These are phyloP conservation scores for Sebastes minor DNA, from an alignment of 2,797 vertebrate genomes.

Conservation along the genomic window DNA sequence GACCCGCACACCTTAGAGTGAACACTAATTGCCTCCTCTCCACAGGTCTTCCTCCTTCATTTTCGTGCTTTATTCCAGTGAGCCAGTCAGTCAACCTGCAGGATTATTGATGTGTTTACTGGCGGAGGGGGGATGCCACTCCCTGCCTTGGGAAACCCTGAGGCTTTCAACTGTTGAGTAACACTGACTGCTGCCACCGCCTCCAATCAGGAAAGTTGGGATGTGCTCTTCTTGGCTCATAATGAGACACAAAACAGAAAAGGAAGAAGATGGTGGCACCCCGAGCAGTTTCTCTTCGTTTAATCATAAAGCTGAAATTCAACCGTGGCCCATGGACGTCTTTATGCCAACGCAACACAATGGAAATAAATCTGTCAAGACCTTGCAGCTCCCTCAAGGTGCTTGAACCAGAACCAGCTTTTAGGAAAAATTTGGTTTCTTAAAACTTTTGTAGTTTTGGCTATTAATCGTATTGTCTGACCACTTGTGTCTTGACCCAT, in stretches of 20 bases:
- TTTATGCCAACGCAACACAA: slow-evolving; percentile 7
- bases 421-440: background rate
- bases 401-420: background rate
- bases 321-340: background rate
- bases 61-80: slow-evolving; percentile 41
- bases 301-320: slow-evolving; percentile 15
- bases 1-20: slow-evolving; percentile 11
- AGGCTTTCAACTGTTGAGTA: slow-evolving; percentile 68
- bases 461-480: background rate
- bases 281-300: slow-evolving; percentile 28
- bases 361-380: slow-evolving; percentile 13
- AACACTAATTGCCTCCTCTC: slow-evolving; percentile 62
- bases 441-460: background rate
- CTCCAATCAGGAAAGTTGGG: slow-evolving; percentile 42
- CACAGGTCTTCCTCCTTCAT: slow-evolving; percentile 44
- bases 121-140: slow-evolving; percentile 42
- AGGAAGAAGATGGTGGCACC: slow-evolving; percentile 11
- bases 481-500: background rate
- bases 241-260: slow-evolving; percentile 34
- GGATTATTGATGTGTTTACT: slow-evolving; percentile 74
- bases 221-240: slow-evolving; percentile 33
- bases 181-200: slow-evolving; percentile 50
- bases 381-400: background rate
- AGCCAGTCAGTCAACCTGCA: slow-evolving; percentile 63
- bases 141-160: slow-evolving; percentile 65